These are phyloP conservation scores for Malurus elegans DNA, from an alignment of 2,113 vertebrate species.

Conservation along the genomic window DNA sequence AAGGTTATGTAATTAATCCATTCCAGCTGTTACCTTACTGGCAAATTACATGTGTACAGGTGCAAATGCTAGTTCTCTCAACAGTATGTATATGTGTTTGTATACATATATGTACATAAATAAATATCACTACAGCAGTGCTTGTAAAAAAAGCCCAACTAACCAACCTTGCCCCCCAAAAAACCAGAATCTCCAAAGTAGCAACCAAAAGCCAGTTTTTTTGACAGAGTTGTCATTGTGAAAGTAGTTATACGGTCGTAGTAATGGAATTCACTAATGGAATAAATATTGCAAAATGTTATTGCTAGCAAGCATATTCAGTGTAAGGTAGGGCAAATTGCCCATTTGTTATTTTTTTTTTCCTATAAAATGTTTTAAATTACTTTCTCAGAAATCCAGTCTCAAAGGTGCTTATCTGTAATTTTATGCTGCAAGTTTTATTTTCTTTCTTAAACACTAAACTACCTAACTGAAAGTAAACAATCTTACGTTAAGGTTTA, in stretches of 20 bases:
- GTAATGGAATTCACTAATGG: background rate
- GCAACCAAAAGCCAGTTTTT: background rate
- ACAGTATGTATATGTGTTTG: background rate
- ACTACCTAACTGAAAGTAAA: background rate
- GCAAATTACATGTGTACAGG: background rate
- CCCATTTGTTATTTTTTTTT: background rate
- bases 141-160: background rate
- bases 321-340: background rate
- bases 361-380: background rate
- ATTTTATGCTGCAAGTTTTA: background rate
- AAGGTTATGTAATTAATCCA: background rate
- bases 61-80: background rate
- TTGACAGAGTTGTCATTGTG: background rate
- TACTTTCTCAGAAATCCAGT: background rate
- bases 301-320: background rate
- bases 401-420: background rate
- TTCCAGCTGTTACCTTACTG: background rate
- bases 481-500: background rate
- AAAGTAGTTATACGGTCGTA: background rate
- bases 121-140: background rate
- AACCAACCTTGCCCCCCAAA: accelerated
- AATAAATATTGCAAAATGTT: background rate
- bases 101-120: too few relatives aligned
- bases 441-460: background rate
- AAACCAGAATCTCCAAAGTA: background rate